Evolutionary conservation across 2,797 vertebrate species (phyloP).

Genomic region (Danio aesculapii): DNA sequence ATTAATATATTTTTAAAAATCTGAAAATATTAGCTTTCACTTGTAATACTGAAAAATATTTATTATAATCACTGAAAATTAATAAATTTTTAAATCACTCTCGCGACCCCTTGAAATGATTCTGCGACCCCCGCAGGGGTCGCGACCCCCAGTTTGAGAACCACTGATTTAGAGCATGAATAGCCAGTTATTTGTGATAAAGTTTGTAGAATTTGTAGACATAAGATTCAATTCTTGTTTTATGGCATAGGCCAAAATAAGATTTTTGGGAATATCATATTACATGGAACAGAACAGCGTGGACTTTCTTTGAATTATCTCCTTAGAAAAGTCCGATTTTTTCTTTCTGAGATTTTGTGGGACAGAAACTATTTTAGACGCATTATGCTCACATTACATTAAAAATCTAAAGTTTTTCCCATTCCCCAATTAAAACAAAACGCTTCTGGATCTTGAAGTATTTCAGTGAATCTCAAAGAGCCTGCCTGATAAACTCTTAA

Average conservation of each 20-base stretch:
- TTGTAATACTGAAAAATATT: no score
- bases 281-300: background rate
- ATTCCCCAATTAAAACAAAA: background rate
- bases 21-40: no score
- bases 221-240: background rate
- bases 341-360: background rate
- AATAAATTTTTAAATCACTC: no score
- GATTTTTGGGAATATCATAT: background rate
- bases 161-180: no score
- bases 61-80: no score
- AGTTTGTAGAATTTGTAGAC: background rate
- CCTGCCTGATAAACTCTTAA: conserved; percentile 5
- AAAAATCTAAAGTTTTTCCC: background rate
- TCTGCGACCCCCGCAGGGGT: no score
- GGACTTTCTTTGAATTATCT: background rate
- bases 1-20: no score
- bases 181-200: no score
- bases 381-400: background rate
- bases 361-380: background rate
- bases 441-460: background rate
- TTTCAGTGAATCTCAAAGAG: background rate
- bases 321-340: background rate
- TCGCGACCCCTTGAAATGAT: no score
- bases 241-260: background rate
- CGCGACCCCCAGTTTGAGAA: no score